Base-by-base conservation (phyloP, 1,140 invertebrate genomes). In the Pollicipes pollicipes region DNA sequence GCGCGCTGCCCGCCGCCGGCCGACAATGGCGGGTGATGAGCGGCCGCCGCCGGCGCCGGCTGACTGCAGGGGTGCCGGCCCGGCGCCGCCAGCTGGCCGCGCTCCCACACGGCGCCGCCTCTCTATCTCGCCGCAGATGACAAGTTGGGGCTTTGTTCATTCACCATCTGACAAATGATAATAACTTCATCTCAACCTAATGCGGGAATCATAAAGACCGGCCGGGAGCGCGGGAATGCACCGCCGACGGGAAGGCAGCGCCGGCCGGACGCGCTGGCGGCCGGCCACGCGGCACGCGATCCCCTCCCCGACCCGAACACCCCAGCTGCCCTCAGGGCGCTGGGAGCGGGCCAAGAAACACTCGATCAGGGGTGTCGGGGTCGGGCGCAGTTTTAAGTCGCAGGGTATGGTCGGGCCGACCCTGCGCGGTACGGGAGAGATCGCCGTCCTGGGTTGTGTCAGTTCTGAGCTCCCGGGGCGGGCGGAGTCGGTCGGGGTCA, bases 161-260 rank as follows among this genome's bases (percentile, higher is more conserved):
- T 58, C 45, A 58, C 45, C 45, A 58, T 58, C 45, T 58, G 45
- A 58, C 45, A 58, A 58, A 58, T 58, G 45, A 58, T 58, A 58
- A 58, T 58, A 58, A 58, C 45, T 58, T 58, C 45, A 58, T 58
- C 45, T 58, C 45, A 21, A 58, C 45, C 45, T 58, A 58, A 58
- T 58, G 45, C 45, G 45, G 45, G 45, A 58, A 58, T 58, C 45
- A 58, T 58, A 58, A 21, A 58, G 45, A 58, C 13, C 45, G 45
- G 24, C 13, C 45, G 17, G n/a, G 10, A 58, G 45, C 45, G 45
- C 45, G 45, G 45, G 45, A 58, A 58, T 58, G 45, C 45, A 3
- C 17, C 45, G 13, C 13, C 17, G 45, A 21, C 45, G 45, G 45
- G 45, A 58, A 58, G 45, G 45, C 45, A 58, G 45, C 45, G 45